Percentiles rank a stretch among this genome's conserved stretches.
Evolutionary conservation across 1,140 invertebrate genomes (phyloP).

Genomic region (Formica selysi): DNA sequence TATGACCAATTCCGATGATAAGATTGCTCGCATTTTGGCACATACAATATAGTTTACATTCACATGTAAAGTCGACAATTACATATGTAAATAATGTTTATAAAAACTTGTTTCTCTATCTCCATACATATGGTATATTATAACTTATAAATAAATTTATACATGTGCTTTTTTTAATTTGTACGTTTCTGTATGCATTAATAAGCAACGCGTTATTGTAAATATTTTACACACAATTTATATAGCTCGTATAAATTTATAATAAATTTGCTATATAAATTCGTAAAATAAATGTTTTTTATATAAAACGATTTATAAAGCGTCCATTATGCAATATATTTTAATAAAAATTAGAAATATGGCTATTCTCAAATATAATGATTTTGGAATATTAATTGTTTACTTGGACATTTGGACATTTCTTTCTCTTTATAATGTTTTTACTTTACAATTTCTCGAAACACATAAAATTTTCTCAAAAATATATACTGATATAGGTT

Average conservation of each 20-base stretch:
- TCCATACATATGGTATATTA: background rate
- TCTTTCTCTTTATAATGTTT: constrained; percentile 18
- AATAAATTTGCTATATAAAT: constrained; percentile 42
- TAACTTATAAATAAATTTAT: constrained; percentile 28
- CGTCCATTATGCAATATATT: constrained; percentile 31
- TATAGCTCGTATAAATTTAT: constrained; percentile 33
- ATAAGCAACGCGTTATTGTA: constrained; percentile 20
- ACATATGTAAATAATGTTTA: constrained; percentile 18
- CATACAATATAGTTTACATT: constrained; percentile 17
- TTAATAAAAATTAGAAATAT: constrained; percentile 55
- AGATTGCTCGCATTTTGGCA: constrained; percentile 34
- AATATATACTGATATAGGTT: constrained; percentile 35
- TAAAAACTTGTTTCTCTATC: constrained; percentile 33
- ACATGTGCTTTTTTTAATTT: constrained; percentile 3
- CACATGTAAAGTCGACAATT: constrained; percentile 8
- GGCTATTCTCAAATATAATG: background rate
- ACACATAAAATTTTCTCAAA: constrained; percentile 1
- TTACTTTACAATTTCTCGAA: background rate
- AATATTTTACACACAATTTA: constrained; percentile 2
- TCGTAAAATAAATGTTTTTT: background rate
- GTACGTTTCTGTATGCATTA: constrained; percentile 11
- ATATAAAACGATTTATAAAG: constrained; percentile 8
- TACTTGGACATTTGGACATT: background rate
- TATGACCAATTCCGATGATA: background rate
- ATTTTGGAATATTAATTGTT: constrained; percentile 38